These are phyloP conservation scores for Deilephila elpenor DNA, from an alignment of 2,888 invertebrate genomes.

Conservation along the genomic window DNA sequence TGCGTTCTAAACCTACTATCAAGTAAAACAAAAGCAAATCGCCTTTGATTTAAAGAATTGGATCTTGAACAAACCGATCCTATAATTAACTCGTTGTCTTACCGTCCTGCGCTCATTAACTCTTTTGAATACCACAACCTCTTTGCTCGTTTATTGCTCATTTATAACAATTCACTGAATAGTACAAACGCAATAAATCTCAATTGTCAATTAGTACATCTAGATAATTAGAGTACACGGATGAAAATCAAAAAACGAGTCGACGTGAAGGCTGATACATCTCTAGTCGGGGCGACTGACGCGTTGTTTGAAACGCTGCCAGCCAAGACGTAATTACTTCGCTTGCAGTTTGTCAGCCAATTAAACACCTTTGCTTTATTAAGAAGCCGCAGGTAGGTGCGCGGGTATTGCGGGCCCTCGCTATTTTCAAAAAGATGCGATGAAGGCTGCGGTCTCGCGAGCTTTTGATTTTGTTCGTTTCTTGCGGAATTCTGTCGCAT, in stretches of 20 bases:
- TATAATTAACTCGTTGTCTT: slow-evolving; percentile 21
- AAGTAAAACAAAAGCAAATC: slow-evolving; percentile 10
- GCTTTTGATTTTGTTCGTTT: slow-evolving; percentile 20
- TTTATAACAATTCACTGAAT: slow-evolving; percentile 22
- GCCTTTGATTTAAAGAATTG: slow-evolving; percentile 12
- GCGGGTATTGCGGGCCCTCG: slow-evolving; percentile 38
- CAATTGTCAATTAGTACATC: slow-evolving; percentile 27
- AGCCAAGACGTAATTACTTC: slow-evolving; percentile 80
- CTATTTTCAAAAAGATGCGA: slow-evolving; percentile 24
- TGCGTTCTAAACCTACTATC: neutral
- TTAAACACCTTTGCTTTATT: slow-evolving; percentile 85
- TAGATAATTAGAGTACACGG: slow-evolving; percentile 12
- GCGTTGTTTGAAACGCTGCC: slow-evolving; percentile 75
- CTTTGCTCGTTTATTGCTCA: slow-evolving; percentile 22
- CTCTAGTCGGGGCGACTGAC: slow-evolving; percentile 71
- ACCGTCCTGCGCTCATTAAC: slow-evolving; percentile 22
- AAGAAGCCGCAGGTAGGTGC: slow-evolving; percentile 73
- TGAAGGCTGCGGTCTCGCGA: slow-evolving; percentile 3
- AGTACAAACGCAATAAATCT: slow-evolving; percentile 18
- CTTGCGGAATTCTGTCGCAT: neutral
- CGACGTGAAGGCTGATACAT: slow-evolving; percentile 43
- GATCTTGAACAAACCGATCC: neutral
- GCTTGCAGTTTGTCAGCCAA: slow-evolving; percentile 84
- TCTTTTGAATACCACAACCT: slow-evolving; percentile 24
- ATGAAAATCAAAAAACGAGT: slow-evolving; percentile 27